These are phyloP conservation scores for Heloderma charlesbogerti DNA, from an alignment of 2,113 vertebrate genomes.

Conservation along the genomic window DNA sequence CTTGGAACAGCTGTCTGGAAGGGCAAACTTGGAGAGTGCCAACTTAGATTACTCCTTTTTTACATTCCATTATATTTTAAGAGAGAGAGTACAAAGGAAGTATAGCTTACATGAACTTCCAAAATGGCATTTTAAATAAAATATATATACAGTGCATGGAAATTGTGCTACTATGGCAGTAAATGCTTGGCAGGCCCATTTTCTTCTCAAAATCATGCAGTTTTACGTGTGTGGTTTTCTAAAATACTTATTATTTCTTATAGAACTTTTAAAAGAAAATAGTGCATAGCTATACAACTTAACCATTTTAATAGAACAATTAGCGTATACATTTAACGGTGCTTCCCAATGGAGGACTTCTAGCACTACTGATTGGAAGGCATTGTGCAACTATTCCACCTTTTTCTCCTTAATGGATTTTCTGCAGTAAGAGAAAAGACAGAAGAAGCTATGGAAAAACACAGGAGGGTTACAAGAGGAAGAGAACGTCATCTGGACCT, in stretches of 20 bases:
- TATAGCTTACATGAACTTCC: rapidly evolving
- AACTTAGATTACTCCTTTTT: slow-evolving; percentile 32
- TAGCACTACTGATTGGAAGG: too few species aligned
- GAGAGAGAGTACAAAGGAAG: background rate
- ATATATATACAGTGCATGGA: background rate
- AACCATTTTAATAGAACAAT: background rate
- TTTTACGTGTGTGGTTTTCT: background rate
- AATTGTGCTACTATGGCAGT: background rate
- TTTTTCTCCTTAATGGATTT: too few species aligned
- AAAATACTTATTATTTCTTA: background rate
- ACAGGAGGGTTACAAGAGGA: too few species aligned
- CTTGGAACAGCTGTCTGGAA: slow-evolving; percentile 32
- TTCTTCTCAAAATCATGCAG: slow-evolving; percentile 4
- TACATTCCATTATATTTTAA: background rate
- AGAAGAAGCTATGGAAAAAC: too few species aligned
- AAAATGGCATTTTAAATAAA: background rate
- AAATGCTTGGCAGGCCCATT: background rate
- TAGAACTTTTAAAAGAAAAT: background rate
- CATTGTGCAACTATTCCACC: too few species aligned
- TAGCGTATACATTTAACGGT: background rate
- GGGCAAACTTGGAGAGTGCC: slow-evolving; percentile 29
- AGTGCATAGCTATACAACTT: rapidly evolving
- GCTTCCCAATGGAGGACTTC: too few species aligned
- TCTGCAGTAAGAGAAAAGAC: too few species aligned
- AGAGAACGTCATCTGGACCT: too few species aligned